Percentiles rank a stretch among this genome's conserved stretches.
Conservation (phyloP, 1,140 invertebrate species). For the Steinernema feltiae region DNA sequence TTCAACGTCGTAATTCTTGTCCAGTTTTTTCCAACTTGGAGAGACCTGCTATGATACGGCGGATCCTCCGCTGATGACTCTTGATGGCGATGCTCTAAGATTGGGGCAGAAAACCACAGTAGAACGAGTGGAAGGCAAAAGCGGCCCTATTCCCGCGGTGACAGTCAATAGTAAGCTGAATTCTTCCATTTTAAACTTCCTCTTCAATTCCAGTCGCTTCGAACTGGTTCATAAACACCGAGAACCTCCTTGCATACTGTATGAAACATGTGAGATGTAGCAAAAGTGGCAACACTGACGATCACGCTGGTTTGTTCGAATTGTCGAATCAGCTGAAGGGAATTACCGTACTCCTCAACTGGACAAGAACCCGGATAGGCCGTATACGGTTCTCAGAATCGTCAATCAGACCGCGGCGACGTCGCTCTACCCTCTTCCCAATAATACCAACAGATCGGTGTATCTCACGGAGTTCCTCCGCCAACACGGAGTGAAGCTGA, state of each 20-base stretch:
- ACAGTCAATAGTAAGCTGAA: background rate
- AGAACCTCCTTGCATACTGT: background rate
- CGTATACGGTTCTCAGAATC: no score
- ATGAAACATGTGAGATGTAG: background rate
- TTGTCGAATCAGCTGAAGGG: background rate
- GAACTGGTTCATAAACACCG: background rate
- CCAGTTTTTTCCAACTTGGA: background rate
- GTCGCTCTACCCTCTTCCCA: no score
- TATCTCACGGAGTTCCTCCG: no score
- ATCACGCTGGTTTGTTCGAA: background rate
- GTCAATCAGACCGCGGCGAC: no score
- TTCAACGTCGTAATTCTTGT: background rate
- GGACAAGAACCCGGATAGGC: no score
- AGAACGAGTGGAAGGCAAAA: background rate
- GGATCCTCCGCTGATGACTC: background rate
- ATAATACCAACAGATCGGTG: background rate
- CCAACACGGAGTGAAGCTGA: background rate
- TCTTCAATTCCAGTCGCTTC: background rate
- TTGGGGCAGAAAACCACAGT: background rate
- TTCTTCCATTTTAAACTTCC: background rate
- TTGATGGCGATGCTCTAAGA: background rate
- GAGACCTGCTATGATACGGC: background rate
- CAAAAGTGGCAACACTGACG: background rate
- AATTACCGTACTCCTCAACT: background rate
- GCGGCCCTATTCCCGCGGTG: background rate